phyloP scores from a whole-genome alignment of 2,888 invertebrate genomes.

The Apomyelois bistriatella region DNA sequence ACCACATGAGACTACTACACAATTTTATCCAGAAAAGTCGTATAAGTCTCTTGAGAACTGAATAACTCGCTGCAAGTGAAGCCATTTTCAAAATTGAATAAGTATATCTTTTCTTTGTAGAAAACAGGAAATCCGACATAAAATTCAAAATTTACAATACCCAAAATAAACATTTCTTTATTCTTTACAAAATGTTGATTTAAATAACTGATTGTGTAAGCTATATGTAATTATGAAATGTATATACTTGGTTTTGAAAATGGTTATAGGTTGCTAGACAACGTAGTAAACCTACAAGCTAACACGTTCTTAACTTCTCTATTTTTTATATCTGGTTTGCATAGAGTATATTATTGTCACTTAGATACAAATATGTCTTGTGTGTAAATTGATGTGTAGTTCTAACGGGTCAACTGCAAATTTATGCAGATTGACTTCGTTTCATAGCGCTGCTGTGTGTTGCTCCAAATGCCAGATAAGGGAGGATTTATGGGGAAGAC shows the following conservation, averaged over 20 bases:
- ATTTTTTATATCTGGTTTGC: too few species aligned
- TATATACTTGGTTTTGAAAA: too few species aligned
- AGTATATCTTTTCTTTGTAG: not conserved
- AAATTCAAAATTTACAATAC: not conserved
- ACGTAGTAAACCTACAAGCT: too few species aligned
- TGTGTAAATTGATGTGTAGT: conserved; percentile 42
- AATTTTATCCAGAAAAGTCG: not conserved
- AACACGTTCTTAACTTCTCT: too few species aligned
- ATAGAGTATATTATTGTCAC: too few species aligned
- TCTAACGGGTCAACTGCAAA: conserved; percentile 67
- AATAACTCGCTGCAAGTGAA: not conserved
- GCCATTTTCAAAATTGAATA: not conserved
- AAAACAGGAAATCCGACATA: too few species aligned
- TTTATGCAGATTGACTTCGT: conserved; percentile 67
- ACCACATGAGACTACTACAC: not conserved
- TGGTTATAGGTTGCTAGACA: too few species aligned
- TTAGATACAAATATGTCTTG: conserved; percentile 36
- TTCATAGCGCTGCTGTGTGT: conserved; percentile 53
- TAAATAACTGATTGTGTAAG: too few species aligned
- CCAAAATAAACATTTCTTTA: not conserved
- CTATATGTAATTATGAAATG: too few species aligned
- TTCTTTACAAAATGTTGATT: too few species aligned
- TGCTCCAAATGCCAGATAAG: conserved; percentile 52
- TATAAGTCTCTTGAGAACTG: not conserved
- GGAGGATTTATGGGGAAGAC: conserved; percentile 54